Evolutionary conservation across 2,888 invertebrate genomes (phyloP).

Genomic region (Strigamia transsilvanica): DNA sequence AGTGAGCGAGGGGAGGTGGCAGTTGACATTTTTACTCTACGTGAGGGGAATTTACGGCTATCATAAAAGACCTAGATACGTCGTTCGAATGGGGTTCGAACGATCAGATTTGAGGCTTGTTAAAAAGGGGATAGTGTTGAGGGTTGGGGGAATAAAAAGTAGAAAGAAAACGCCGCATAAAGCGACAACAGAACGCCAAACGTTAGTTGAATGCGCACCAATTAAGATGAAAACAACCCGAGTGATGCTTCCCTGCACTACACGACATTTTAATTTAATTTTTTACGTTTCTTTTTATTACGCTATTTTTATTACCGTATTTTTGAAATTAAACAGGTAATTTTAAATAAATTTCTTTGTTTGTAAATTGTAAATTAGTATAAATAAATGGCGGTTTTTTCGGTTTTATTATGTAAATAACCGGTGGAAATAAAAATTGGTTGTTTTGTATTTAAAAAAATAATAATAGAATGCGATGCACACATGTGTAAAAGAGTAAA

Average conservation of each 20-base stretch:
- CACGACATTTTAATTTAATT: background rate
- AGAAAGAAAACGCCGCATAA: background rate
- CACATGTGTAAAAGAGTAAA: background rate
- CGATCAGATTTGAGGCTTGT: slow-evolving; percentile 49
- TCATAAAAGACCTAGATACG: slow-evolving; percentile 49
- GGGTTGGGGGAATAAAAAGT: background rate
- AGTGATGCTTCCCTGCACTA: background rate
- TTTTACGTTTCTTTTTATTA: background rate
- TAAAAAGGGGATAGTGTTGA: slow-evolving; percentile 28
- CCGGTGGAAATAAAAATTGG: background rate
- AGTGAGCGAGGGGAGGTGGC: slow-evolving; percentile 36
- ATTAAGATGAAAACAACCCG: slow-evolving; percentile 1
- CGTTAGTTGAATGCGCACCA: background rate
- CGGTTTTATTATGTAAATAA: background rate
- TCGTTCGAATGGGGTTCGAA: slow-evolving; percentile 47
- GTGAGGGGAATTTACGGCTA: slow-evolving; percentile 32
- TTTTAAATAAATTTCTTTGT: no score
- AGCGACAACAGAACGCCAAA: background rate
- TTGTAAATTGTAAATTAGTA: background rate
- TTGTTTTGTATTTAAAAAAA: background rate
- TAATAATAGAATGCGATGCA: background rate
- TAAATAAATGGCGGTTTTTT: background rate
- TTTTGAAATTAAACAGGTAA: background rate
- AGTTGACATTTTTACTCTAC: slow-evolving; percentile 45
- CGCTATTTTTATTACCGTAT: background rate